Conservation (phyloP, 2,797 vertebrate genomes). For the Leptatherina wallacei region DNA sequence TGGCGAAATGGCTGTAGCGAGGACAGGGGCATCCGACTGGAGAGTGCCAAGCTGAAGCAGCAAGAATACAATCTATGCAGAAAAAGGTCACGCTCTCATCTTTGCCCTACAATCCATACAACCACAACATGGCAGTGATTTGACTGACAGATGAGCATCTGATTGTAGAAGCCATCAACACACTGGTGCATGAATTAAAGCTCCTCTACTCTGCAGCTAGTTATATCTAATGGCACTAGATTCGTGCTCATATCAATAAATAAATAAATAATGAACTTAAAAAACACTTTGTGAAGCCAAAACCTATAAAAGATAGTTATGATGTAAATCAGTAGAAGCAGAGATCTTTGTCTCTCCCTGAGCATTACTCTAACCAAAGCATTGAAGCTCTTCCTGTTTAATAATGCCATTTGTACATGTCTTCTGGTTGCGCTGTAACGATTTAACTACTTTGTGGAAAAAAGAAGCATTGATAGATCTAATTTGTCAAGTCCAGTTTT, state of each 20-base stretch:
- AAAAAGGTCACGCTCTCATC: neutral
- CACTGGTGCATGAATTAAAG: neutral
- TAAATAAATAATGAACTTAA: slow-evolving; percentile 11
- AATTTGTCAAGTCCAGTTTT: slow-evolving; percentile 75
- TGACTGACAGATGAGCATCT: slow-evolving; percentile 33
- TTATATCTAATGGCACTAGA: neutral
- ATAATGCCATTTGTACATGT: slow-evolving; percentile 64
- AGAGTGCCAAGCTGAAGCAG: neutral
- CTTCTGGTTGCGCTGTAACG: slow-evolving; percentile 55
- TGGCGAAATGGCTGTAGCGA: neutral
- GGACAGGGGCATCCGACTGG: neutral
- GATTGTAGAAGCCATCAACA: slow-evolving; percentile 6
- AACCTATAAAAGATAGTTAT: slow-evolving; percentile 27
- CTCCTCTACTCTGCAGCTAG: slow-evolving; percentile 8
- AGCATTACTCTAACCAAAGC: slow-evolving; percentile 55
- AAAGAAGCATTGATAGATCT: slow-evolving; percentile 67
- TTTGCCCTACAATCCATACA: neutral
- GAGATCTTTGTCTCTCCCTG: slow-evolving; percentile 38
- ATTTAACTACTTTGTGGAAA: slow-evolving; percentile 64
- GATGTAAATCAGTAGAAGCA: slow-evolving; percentile 36
- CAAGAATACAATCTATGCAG: neutral
- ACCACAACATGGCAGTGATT: neutral
- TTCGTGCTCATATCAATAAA: slow-evolving; percentile 18
- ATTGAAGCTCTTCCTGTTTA: slow-evolving; percentile 56
- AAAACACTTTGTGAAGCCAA: slow-evolving; percentile 6